phyloP scores from a whole-genome alignment of 2,888 invertebrate species.

The Pollenia angustigena region DNA sequence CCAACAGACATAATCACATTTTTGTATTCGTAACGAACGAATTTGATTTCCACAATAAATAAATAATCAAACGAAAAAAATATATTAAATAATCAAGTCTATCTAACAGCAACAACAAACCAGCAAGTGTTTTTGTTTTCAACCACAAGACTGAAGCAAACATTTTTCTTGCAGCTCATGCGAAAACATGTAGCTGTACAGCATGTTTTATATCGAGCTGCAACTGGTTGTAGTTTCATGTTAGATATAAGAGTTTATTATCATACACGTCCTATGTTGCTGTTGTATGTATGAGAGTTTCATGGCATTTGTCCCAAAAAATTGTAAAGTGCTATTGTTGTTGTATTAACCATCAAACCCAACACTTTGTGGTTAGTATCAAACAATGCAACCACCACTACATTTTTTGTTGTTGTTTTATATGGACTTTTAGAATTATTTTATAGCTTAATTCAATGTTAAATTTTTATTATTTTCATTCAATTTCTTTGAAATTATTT shows the following conservation, averaged over 20 bases:
- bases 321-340: neutral
- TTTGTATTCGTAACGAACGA: neutral
- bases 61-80: slow-evolving; percentile 5
- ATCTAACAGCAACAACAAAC: slow-evolving; percentile 21
- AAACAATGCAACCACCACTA: neutral
- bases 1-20: slow-evolving; percentile 25
- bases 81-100: neutral
- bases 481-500: neutral
- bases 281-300: slow-evolving; percentile 42
- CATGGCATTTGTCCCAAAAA: slow-evolving; percentile 56
- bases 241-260: slow-evolving; percentile 53
- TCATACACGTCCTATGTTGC: slow-evolving; percentile 18
- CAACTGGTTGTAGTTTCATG: slow-evolving; percentile 15
- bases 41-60: slow-evolving; percentile 55
- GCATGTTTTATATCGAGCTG: slow-evolving; percentile 18
- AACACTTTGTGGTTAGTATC: neutral
- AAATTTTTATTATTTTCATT: neutral
- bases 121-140: slow-evolving; percentile 66
- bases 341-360: neutral
- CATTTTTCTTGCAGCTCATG: slow-evolving; percentile 41
- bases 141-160: neutral
- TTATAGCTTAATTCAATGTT: slow-evolving; percentile 10
- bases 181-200: neutral
- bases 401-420: slow-evolving; percentile 8
- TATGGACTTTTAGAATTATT: neutral